Evolutionary conservation across 2,797 vertebrate species (phyloP), one percentile per base, ranked within the genome.

Genomic region (Choloepus didactylus): DNA sequence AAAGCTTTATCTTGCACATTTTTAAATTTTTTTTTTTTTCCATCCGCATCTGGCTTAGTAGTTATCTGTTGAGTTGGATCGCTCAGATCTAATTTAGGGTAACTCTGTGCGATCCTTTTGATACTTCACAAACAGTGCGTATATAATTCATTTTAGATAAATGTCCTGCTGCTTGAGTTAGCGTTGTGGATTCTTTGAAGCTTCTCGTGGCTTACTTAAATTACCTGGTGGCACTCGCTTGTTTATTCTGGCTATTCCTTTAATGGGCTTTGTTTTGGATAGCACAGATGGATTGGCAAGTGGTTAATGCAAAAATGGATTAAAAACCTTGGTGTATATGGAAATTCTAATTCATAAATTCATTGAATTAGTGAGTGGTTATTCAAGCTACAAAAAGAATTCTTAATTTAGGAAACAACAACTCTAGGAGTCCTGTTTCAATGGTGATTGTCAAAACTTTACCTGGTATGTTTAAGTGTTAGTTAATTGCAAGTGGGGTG

Each of bases 401-500:
- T 72, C 44, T 82, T 83, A 76, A 87, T 80, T 96, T 89, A 91
- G 56, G 87, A 87, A 90, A 77, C 38, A 31, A 49, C 51, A 84
- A 81, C 9, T 35, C 1, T 64, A 90, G 16, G n/a, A 16, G 3
- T 89, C 14, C 35, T 96, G 19, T 84, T 90, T 11, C 25, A 72
- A 6, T 41, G 69, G 8, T 72, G 69, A 44, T 41, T 41, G 69
- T 80, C 23, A 56, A 83, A 84, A n/a, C 4, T 6, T 88, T 75
- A 8, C 19, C 12, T 80, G 19, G 4, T 84, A 19, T 91, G 7
- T 75, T 93, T 87, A 85, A 31, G 11, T 76, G 27, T 93, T 69
- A 84, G 51, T 88, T 95, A 56, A 88, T 29, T 91, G 27, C 7
- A 25, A 73, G 3, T 95, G 21, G 76, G 27, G n/a, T 89, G 46